Base-by-base conservation (phyloP, 2,888 invertebrate species). In the Selenia dentaria region DNA sequence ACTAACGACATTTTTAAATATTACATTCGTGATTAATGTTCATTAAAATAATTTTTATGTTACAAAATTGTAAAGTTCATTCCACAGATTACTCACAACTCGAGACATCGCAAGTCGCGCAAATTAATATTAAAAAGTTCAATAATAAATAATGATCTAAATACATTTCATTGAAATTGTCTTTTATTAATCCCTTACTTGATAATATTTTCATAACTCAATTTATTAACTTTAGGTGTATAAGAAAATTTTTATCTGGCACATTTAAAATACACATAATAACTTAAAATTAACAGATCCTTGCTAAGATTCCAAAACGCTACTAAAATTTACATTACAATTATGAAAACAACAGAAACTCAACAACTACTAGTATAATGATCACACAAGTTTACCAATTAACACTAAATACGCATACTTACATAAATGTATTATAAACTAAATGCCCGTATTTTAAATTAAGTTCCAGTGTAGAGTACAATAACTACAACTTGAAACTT, bases 251-350 rank as follows among this genome's bases (percentile, higher is more conserved):
- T 8, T 22, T 22, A 8, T 36, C 57, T 67, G 70, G 67, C 68
- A 70, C 66, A 67, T 54, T 58, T 59, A 55, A 56, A 51, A 52
- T 62, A 39, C 59, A 46, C 27, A 43, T 16, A 38, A 60, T 57
- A 28, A 59, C 54, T 64, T 61, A 64, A 42, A 57, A 49, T 54
- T 54, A 74, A 75, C 74, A 77, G 76, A 79, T 78, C 72, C 66
- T 74, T 78, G 70, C 70, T 65, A 57, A 76, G 66, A 70, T 72
- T 75, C 69, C 78, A 78, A 66, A 62, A 70, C 75, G 72, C 71
- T 28, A 61, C 40, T 66, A 67, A 54, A 67, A 59, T 46, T 56
- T 47, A 41, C 26, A 27, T 57, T 54, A 18, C 42, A 45, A 25
- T 22, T 58, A 61, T 51, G 41, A 47, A 48, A 54, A 51, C 47